Evolutionary conservation across 2,113 vertebrate genomes (phyloP).

Genomic region (Callipepla californica): DNA sequence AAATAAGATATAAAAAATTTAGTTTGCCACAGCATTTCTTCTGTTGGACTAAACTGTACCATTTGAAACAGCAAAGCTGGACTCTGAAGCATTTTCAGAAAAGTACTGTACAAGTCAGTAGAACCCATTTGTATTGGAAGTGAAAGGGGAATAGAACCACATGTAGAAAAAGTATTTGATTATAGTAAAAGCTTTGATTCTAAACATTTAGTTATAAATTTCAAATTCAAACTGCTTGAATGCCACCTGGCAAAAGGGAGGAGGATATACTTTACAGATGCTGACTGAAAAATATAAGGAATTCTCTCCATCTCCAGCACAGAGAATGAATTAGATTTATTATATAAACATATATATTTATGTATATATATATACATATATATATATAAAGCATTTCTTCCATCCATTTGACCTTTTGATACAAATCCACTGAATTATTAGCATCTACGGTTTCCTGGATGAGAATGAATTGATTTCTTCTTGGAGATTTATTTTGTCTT

Average conservation of each 20-base stretch:
- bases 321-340: neutral
- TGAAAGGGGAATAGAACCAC: neutral
- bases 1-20: neutral
- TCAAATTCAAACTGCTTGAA: neutral
- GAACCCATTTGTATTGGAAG: neutral
- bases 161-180: neutral
- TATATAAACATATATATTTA: neutral
- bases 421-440: neutral
- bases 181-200: neutral
- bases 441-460: neutral
- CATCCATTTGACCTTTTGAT: neutral
- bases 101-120: neutral
- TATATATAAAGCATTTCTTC: neutral
- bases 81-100: neutral
- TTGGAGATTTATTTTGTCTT: neutral
- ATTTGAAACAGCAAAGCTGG: neutral
- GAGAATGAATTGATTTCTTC: neutral
- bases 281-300: neutral
- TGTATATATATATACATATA: neutral
- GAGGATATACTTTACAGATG: neutral
- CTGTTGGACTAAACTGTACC: neutral
- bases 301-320: neutral
- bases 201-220: neutral
- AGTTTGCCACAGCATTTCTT: neutral
- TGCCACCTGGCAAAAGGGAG: constrained; percentile 60